Base-by-base conservation (phyloP, 2,888 invertebrate genomes). In the Thalpophila matura region DNA sequence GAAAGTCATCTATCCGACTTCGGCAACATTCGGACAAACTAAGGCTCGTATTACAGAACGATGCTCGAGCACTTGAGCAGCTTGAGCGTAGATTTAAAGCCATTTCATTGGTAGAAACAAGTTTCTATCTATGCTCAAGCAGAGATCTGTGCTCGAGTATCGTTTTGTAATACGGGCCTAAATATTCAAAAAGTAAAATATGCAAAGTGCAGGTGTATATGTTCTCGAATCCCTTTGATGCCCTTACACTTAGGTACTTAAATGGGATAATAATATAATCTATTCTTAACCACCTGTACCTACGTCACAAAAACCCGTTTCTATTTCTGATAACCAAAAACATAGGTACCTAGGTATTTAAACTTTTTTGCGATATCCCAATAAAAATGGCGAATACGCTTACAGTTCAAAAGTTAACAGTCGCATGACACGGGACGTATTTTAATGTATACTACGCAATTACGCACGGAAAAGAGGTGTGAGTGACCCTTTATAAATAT, bases 261-360 rank as follows among this genome's bases (percentile, higher is more conserved):
- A 56, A 26, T 12, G 26, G 40, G 14, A 65, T 31, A 56, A 26
- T 12, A 20, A 35, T 12, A 65, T 31, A 26, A 50, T 40, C 38
- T 46, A 54, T 64, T 64, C 24, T 33, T 42, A 54, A 16, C 4
- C 37, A n/a, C 14, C 20, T 31, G 22, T 64, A 38, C 37, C 31
- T 37, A 20, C 37, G 33, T 22, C 33, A 18, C 29, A 47, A 66
- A 53, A 29, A 33, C 1, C 7, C n/a, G 37, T 12, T 37, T 42
- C 18, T 62, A 38, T 45, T 45, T 60, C 29, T 18, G 14, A 29
- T 27, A 27, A 29, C 5, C 14, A 14, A 10, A 22, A 20, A 26
- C 12, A 35, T 24, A 45, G n/a, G n/a, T 29, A 29, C 3, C n/a
- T n/a, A 31, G 1, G n/a, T n/a, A 31, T n/a, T 31, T 4, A 42